These are phyloP conservation scores for Hydrolagus colliei DNA, from an alignment of 2,797 vertebrate species.

Conservation along the genomic window DNA sequence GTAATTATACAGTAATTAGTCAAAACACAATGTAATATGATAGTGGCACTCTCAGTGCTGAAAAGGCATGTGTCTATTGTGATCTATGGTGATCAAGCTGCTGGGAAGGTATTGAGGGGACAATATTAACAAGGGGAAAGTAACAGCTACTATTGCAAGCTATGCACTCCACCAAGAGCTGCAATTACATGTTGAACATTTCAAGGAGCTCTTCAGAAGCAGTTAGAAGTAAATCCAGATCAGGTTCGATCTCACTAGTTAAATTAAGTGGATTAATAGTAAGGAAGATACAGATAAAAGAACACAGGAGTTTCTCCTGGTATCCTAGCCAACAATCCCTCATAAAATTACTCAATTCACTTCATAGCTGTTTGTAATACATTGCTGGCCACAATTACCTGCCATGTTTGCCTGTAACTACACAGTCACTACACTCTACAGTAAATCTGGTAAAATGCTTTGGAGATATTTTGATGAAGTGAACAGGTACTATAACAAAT, in stretches of 20 bases:
- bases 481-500: too few relatives aligned
- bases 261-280: not conserved
- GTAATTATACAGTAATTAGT: conserved; percentile 18
- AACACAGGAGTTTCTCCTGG: not conserved
- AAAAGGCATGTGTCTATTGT: conserved; percentile 2
- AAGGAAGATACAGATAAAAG: not conserved
- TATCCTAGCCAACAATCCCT: too few relatives aligned
- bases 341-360: too few relatives aligned
- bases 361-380: too few relatives aligned
- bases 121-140: not conserved
- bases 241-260: not conserved
- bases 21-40: conserved; percentile 17
- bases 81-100: not conserved
- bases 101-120: not conserved
- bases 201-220: not conserved
- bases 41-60: conserved; percentile 3
- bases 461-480: too few relatives aligned
- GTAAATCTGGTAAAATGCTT: too few relatives aligned
- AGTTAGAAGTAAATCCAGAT: not conserved
- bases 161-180: not conserved
- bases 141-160: not conserved
- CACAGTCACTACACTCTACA: too few relatives aligned
- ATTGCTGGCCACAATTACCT: too few relatives aligned
- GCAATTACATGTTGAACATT: not conserved
- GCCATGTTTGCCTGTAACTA: too few relatives aligned